Conservation (phyloP, 2,113 vertebrate genomes). For the Chaetops frenatus region DNA sequence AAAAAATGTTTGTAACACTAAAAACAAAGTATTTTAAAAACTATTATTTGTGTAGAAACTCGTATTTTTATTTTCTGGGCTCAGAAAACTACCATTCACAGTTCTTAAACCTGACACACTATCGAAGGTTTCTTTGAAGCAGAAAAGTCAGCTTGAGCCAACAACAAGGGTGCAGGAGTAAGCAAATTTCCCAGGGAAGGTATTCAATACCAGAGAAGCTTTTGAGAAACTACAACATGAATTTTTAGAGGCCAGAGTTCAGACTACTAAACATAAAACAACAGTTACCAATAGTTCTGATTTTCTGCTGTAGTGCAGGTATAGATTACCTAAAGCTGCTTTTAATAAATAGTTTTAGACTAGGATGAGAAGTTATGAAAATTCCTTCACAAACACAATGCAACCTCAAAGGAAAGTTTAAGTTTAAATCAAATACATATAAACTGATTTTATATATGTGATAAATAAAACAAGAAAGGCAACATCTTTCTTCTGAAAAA, state of each 20-base stretch:
- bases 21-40: neutral
- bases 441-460: neutral
- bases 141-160: neutral
- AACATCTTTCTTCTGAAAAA: neutral
- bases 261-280: neutral
- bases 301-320: neutral
- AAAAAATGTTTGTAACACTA: neutral
- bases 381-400: neutral
- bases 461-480: neutral
- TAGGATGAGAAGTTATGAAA: neutral
- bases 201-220: neutral
- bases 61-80: neutral
- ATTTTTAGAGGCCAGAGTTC: neutral
- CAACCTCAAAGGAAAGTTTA: neutral
- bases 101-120: neutral
- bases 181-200: neutral
- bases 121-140: neutral
- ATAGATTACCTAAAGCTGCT: neutral
- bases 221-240: neutral
- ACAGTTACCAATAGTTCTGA: neutral
- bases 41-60: neutral
- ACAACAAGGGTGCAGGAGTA: neutral
- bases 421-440: neutral
- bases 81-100: neutral
- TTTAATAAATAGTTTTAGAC: neutral